Evolutionary conservation across 2,113 vertebrate species (phyloP).

Genomic region (Cheilinus undulatus): DNA sequence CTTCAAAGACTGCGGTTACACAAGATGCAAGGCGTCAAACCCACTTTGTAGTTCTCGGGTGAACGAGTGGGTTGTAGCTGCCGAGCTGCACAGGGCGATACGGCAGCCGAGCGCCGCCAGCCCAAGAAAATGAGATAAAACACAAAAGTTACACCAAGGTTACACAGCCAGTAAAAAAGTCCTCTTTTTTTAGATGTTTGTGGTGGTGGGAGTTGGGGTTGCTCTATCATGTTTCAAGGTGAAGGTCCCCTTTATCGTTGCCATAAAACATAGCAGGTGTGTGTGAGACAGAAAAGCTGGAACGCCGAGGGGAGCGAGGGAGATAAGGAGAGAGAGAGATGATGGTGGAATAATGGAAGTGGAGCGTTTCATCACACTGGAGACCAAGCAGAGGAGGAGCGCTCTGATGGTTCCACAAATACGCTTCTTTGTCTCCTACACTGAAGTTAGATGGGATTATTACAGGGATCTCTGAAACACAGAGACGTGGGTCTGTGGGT

Average conservation of each 20-base stretch:
- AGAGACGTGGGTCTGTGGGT: no score
- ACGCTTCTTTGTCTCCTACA: neutral
- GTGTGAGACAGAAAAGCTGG: slow-evolving; percentile 36
- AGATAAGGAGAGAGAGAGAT: slow-evolving; percentile 20
- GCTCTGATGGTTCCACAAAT: neutral
- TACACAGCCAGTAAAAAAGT: slow-evolving; percentile 42
- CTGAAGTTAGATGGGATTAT: neutral
- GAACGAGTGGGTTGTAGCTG: slow-evolving; percentile 71
- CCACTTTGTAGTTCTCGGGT: slow-evolving; percentile 73
- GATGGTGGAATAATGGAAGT: slow-evolving; percentile 38
- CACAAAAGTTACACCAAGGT: slow-evolving; percentile 68
- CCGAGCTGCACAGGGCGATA: slow-evolving; percentile 61
- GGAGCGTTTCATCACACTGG: slow-evolving; percentile 52
- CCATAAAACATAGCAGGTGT: slow-evolving; percentile 61
- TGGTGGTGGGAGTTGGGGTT: slow-evolving; percentile 45
- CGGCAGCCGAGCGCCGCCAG: slow-evolving; percentile 44
- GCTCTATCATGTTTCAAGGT: slow-evolving; percentile 67
- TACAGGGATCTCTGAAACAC: no score
- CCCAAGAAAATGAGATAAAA: slow-evolving; percentile 57
- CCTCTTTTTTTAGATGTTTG: slow-evolving; percentile 35
- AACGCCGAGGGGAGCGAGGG: slow-evolving; percentile 26
- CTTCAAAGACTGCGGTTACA: slow-evolving; percentile 78
- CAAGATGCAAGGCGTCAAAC: slow-evolving; percentile 78
- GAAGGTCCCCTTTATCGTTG: slow-evolving; percentile 58
- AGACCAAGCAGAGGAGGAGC: neutral